Conservation (phyloP, 1,140 invertebrate species). For the Leptoteleia sp. region DNA sequence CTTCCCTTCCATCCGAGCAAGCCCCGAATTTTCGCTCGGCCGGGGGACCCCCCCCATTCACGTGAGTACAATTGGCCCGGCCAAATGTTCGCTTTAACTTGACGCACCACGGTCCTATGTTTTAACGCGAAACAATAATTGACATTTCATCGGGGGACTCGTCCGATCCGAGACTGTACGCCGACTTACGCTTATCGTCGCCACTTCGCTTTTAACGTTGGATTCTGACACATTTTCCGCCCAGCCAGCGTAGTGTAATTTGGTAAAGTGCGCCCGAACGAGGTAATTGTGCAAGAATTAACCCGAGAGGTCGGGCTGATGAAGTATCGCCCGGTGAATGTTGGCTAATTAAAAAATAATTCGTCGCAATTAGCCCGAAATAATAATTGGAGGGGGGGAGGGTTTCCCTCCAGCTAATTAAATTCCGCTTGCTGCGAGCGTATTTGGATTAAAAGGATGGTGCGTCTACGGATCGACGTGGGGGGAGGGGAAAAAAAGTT, state of each 20-base stretch:
- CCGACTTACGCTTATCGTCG: no score
- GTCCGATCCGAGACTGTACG: no score
- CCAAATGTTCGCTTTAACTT: no score
- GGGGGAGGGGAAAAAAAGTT: background rate
- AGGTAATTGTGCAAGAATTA: background rate
- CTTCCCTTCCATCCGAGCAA: background rate
- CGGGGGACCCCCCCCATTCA: background rate
- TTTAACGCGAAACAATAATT: no score
- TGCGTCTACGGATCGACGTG: background rate
- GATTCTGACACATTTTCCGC: background rate
- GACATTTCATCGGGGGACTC: no score
- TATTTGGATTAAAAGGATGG: background rate
- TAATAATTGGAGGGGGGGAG: background rate
- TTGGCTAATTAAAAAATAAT: conserved; percentile 1
- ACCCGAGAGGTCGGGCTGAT: background rate
- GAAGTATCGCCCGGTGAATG: background rate
- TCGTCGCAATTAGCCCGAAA: background rate
- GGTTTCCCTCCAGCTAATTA: background rate
- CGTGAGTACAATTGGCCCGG: no score
- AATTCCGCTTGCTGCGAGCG: background rate
- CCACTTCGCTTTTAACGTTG: no score
- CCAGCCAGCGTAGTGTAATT: background rate
- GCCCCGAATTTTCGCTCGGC: background rate
- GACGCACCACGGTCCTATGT: no score
- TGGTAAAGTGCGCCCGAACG: background rate